Conservation (phyloP, 2,888 invertebrate genomes). For the Thymelicus lineola region DNA sequence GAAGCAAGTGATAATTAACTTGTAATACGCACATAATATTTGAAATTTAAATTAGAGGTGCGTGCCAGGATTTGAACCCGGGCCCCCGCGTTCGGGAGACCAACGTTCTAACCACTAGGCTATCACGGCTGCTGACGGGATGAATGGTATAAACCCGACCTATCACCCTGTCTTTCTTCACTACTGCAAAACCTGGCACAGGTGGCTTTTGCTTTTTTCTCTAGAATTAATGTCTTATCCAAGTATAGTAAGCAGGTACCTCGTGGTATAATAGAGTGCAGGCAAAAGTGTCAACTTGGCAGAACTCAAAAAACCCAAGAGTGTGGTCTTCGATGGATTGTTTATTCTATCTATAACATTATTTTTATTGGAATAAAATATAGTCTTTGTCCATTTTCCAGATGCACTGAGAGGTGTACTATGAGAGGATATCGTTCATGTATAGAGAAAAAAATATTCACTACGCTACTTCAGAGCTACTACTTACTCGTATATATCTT, state of each 20-base stretch:
- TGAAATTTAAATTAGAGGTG: no score
- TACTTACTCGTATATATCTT: slow-evolving; percentile 43
- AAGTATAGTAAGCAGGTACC: neutral
- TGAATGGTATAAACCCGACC: no score
- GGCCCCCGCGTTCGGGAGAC: no score
- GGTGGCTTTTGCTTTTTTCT: no score
- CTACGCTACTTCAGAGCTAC: slow-evolving; percentile 43
- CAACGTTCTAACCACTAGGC: no score
- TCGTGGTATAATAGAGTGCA: neutral
- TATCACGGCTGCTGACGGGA: no score
- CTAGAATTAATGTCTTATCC: neutral
- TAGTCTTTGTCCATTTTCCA: slow-evolving; percentile 21
- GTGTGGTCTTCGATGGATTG: neutral
- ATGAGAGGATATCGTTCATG: slow-evolving; percentile 39
- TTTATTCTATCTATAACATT: neutral
- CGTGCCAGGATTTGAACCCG: no score
- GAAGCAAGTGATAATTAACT: no score
- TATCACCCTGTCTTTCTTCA: no score
- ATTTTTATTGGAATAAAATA: neutral
- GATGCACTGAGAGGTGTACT: slow-evolving; percentile 35
- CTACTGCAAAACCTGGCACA: no score
- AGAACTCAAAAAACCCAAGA: neutral
- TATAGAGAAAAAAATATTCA: slow-evolving; percentile 42
- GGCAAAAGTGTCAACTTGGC: neutral
- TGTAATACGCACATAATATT: no score